These are phyloP conservation scores for Chionomys nivalis DNA, from an alignment of 2,113 vertebrate species.

Conservation along the genomic window DNA sequence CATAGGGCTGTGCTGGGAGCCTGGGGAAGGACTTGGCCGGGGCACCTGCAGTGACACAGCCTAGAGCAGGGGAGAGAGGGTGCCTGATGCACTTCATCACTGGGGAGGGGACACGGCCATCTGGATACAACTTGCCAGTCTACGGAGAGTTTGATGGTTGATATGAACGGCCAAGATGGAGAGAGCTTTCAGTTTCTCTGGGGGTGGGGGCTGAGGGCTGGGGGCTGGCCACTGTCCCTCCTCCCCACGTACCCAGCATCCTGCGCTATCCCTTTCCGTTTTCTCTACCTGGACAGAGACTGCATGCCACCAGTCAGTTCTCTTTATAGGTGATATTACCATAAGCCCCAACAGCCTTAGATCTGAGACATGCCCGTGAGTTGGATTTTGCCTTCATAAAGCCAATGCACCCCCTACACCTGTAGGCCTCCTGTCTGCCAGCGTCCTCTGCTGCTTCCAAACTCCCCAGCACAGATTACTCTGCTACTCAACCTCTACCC, in stretches of 20 bases:
- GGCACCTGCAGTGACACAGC: background rate
- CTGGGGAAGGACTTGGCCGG: background rate
- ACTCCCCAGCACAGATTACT: background rate
- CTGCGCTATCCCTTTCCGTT: background rate
- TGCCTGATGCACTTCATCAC: background rate
- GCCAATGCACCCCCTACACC: background rate
- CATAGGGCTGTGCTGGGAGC: background rate
- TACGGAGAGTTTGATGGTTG: background rate
- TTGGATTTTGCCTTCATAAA: background rate
- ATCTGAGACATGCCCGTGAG: background rate
- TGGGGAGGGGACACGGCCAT: background rate
- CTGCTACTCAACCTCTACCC: background rate
- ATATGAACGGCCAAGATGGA: background rate
- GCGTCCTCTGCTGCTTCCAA: background rate
- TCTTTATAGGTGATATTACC: background rate
- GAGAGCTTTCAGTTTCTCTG: background rate
- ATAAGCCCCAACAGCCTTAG: background rate
- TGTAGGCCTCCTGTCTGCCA: background rate
- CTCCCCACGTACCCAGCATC: accelerated
- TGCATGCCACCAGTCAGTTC: background rate
- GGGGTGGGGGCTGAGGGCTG: no score
- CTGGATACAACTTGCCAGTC: background rate
- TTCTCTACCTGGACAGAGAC: no score
- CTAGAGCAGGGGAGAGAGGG: no score
- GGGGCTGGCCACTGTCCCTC: background rate